Percentiles rank a stretch among this genome's conserved stretches.
Evolutionary conservation across 2,797 vertebrate genomes (phyloP).

Genomic region (Harpagifer antarcticus): DNA sequence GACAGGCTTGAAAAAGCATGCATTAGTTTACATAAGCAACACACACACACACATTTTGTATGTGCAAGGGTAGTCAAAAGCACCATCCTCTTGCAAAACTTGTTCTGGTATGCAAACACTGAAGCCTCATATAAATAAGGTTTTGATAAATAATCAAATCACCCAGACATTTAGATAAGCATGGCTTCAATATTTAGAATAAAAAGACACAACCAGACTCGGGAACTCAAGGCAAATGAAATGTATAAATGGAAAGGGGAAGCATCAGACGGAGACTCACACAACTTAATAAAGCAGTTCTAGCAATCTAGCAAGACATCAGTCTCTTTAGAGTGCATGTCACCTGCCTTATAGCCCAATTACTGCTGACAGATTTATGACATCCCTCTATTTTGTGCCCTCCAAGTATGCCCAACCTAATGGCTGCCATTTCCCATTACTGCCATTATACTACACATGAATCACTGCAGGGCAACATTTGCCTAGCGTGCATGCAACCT

Average conservation of each 20-base stretch:
- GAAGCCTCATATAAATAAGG: background rate
- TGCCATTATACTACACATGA: conserved; percentile 13
- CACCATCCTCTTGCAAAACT: background rate
- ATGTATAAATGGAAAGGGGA: background rate
- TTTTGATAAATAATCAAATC: conserved; percentile 4
- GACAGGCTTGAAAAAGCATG: background rate
- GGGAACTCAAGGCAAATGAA: background rate
- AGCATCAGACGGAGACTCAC: background rate
- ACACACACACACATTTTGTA: background rate
- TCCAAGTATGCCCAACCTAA: conserved; percentile 8
- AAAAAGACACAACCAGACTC: background rate
- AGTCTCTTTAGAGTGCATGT: background rate
- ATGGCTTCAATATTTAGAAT: background rate
- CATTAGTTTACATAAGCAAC: conserved; percentile 20
- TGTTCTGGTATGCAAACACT: conserved; percentile 20
- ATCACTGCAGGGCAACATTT: conserved; percentile 13
- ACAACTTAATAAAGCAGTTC: background rate
- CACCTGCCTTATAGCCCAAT: conserved; percentile 18
- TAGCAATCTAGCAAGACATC: background rate
- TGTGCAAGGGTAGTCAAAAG: background rate
- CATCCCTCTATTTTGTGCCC: conserved; percentile 21
- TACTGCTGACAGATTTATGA: conserved; percentile 35
- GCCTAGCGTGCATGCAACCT: background rate
- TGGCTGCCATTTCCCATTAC: conserved; percentile 21
- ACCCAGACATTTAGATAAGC: background rate